phyloP scores from a whole-genome alignment of 2,113 vertebrate genomes.

The Lamprotornis superbus region DNA sequence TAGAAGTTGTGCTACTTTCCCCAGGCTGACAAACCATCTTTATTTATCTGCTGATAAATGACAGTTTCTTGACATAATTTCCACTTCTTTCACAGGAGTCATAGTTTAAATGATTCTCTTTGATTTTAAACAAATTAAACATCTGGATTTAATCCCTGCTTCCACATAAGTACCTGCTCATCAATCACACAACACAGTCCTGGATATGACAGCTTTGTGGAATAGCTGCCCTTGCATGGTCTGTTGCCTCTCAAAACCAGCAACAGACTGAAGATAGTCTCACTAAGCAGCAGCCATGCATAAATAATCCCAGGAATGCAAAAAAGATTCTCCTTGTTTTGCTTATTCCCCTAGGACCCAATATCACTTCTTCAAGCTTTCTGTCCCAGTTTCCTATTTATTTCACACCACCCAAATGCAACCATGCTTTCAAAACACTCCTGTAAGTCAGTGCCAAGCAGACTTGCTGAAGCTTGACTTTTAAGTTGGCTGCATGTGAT shows the following conservation, averaged over 20 bases:
- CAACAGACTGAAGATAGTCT: not conserved
- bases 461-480: not conserved
- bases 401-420: not conserved
- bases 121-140: not conserved
- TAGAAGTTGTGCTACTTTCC: fast-evolving
- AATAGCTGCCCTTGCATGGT: not conserved
- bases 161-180: not conserved
- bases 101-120: not conserved
- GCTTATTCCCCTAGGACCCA: not conserved
- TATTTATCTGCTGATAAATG: not conserved
- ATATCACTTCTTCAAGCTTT: not conserved
- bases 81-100: not conserved
- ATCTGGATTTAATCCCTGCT: not conserved
- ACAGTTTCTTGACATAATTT: not conserved
- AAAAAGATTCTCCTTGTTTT: not conserved
- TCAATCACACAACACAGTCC: not conserved
- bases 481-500: not conserved
- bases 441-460: not conserved
- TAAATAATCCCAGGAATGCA: not conserved
- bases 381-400: not conserved
- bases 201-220: not conserved
- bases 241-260: not conserved
- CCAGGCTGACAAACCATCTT: not conserved
- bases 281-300: not conserved
- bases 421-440: not conserved